Conservation (phyloP, 2,113 vertebrate species). For the Eublepharis macularius region DNA sequence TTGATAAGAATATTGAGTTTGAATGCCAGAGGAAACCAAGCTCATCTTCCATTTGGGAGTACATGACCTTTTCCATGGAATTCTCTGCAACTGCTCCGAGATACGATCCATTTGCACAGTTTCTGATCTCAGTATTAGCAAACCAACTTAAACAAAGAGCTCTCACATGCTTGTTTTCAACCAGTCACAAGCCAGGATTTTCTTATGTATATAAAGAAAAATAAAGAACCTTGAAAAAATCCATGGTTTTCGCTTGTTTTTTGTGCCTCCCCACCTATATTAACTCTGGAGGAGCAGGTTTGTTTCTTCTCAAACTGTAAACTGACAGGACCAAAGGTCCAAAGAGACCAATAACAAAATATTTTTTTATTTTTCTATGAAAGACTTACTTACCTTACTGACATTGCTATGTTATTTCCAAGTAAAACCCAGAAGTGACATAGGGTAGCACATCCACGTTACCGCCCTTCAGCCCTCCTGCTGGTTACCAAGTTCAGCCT, state of each 20-base stretch:
- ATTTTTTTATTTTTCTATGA: too few species aligned
- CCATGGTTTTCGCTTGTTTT: constrained; percentile 6
- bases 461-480: too few species aligned
- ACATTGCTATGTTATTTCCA: too few species aligned
- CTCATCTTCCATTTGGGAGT: rapidly evolving
- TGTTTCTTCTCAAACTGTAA: too few species aligned
- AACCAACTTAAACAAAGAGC: neutral
- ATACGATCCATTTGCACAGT: constrained; percentile 2
- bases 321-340: too few species aligned
- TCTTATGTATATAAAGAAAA: constrained; percentile 43
- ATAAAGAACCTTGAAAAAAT: constrained; percentile 53
- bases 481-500: too few species aligned
- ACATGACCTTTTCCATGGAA: neutral
- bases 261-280: too few species aligned
- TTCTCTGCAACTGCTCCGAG: rapidly evolving
- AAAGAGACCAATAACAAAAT: too few species aligned
- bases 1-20: neutral
- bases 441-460: too few species aligned
- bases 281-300: too few species aligned
- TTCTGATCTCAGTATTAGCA: neutral
- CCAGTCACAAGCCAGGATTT: constrained; percentile 38
- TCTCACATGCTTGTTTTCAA: constrained; percentile 43
- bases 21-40: rapidly evolving
- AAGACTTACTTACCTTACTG: too few species aligned
- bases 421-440: too few species aligned